Conservation (phyloP, 1,140 invertebrate species). For the Cephus cinctus region DNA sequence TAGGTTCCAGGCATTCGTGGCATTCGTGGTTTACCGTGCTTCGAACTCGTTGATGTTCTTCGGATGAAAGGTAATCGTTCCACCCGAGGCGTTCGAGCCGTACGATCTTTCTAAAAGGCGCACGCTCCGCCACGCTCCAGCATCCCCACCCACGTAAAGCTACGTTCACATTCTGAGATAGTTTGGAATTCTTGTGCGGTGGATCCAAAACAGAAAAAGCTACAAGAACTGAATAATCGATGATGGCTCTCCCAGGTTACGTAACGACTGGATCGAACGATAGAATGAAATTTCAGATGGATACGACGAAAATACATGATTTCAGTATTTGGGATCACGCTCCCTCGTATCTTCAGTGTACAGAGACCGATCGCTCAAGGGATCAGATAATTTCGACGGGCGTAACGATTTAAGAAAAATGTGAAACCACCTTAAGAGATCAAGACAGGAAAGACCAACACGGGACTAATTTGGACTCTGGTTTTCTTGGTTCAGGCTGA, state of each 20-base stretch:
- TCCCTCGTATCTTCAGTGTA: no score
- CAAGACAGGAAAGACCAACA: neutral
- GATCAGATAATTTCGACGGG: no score
- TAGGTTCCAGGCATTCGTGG: slow-evolving; percentile 21
- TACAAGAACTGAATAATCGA: neutral
- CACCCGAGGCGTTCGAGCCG: slow-evolving; percentile 39
- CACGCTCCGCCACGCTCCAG: slow-evolving; percentile 48
- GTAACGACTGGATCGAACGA: no score
- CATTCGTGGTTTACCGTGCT: slow-evolving; percentile 29
- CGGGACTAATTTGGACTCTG: neutral
- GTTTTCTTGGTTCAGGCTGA: neutral
- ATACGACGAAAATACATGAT: no score
- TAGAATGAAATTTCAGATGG: no score
- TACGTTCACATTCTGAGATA: neutral
- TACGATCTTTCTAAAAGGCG: slow-evolving; percentile 37
- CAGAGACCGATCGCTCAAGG: no score
- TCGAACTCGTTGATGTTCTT: slow-evolving; percentile 39
- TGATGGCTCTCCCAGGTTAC: neutral
- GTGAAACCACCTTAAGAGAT: neutral
- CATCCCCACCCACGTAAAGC: slow-evolving; percentile 29
- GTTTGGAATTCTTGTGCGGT: neutral
- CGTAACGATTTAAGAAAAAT: no score
- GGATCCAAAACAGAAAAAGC: neutral
- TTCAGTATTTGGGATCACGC: no score
- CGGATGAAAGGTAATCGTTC: slow-evolving; percentile 46